Base-by-base conservation (phyloP, 2,113 vertebrate genomes). In the Sceloporus tristichus region DNA sequence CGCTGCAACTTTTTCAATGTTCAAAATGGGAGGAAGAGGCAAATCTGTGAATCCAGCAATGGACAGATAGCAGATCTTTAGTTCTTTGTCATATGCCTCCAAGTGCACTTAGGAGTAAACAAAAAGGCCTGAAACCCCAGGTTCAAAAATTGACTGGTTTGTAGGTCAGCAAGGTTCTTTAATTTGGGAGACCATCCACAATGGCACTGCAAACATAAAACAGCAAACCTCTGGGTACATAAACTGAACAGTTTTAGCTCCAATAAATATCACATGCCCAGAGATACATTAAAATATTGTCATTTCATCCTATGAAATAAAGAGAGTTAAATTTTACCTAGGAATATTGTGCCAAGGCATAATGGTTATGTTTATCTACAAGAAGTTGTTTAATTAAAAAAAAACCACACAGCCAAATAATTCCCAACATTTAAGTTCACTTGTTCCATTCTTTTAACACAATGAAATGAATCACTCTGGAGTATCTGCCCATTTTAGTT, bases 151-250 rank as follows among this genome's bases (percentile, higher is more conserved):
- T 53, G 40, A 86, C 78, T 75, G 8, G 27, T 68, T 34, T 78
- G 59, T 53, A 78, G 40, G 29, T 68, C 25, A 66, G 27, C 13
- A 23, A 68, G 27, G 38, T 78, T 86, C 19, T 65, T 23, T 42
- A 78, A 65, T 85, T 19, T 86, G 38, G 66, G 85, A 68, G 34
- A 78, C 75, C 85, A 78, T 29, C 59, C 53, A 62, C 29, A 18
- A 66, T 78, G 5, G 40, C 74, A 34, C 76, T 29, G 27, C 25
- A 53, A 68, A 38, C 70, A 73, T 23, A 53, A 86, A 78, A 66
- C 34, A 1, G 75, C 53, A 78, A 48, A 29, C 73, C 65, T 40
- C 38, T 65, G 38, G 38, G 27, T 1, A 29, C 74, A 85, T 14
- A 14, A 85, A 65, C 38, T 29, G 27, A 77, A 34, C 29, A 21